A percentile compares a stretch with the other conserved stretches of the same genome.
phyloP scores from a whole-genome alignment of 1,140 invertebrate genomes.

The Drosophila kohkoa region DNA sequence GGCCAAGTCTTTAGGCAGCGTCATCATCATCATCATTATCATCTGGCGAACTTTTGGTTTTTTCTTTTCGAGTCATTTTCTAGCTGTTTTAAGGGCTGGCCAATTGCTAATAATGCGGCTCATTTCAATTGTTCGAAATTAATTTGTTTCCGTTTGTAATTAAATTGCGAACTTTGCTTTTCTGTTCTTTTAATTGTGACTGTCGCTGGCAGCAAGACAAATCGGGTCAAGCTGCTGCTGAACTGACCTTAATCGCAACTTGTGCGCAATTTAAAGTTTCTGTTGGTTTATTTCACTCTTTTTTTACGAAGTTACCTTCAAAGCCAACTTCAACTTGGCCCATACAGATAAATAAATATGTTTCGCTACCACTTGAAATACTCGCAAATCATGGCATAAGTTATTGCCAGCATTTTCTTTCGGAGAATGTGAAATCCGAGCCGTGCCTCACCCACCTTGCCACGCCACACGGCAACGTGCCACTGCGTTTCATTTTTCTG shows the following conservation, averaged over 20 bases:
- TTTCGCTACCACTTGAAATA: constrained; percentile 47
- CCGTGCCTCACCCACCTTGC: constrained; percentile 63
- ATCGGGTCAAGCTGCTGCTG: constrained; percentile 51
- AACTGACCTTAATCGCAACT: constrained; percentile 59
- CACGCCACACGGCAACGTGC: background rate
- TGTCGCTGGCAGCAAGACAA: constrained; percentile 17
- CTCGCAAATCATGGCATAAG: constrained; percentile 60
- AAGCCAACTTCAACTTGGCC: constrained; percentile 14
- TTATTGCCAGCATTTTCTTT: constrained; percentile 64
- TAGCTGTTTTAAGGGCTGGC: constrained; percentile 5
- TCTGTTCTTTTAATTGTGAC: background rate
- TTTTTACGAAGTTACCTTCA: constrained; percentile 44
- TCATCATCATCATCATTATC: constrained; percentile 11
- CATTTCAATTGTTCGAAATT: constrained; percentile 69
- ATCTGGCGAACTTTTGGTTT: constrained; percentile 3
- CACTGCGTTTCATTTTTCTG: constrained; percentile 22
- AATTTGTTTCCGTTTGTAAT: constrained; percentile 74
- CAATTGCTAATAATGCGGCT: constrained; percentile 59
- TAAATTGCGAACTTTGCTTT: constrained; percentile 46
- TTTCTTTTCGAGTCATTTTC: constrained; percentile 10
- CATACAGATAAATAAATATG: constrained; percentile 38
- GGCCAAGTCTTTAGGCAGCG: constrained; percentile 12
- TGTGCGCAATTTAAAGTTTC: constrained; percentile 50
- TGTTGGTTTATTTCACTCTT: constrained; percentile 1
- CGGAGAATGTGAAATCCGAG: constrained; percentile 49